Evolutionary conservation across 2,113 vertebrate species (phyloP), one percentile per base, ranked within the genome.

Genomic region (Hippocampus mohnikei): DNA sequence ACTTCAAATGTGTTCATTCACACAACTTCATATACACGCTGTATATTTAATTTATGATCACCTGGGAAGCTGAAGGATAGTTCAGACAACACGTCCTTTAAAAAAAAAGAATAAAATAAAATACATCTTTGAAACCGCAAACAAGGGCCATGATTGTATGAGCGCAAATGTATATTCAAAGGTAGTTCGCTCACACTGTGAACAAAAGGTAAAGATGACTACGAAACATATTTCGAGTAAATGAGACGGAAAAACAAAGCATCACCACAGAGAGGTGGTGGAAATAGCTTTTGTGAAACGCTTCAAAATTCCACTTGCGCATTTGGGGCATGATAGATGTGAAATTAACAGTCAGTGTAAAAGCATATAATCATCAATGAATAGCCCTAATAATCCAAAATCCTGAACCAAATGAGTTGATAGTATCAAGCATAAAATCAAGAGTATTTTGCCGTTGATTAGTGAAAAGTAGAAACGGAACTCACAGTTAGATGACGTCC

Each of bases 401-500:
- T 33, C 10, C 33, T 71, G 25, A 71, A 66, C 44, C 25, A 69
- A 44, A 69, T 42, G 13, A 20, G 37, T 71, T 8, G 61, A 25
- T 41, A 12, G 40, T 42, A 23, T 12, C 10, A 16, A 46, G 5
- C n/a, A 46, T 8, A 46, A 44, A 46, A 44, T 64, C 12, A 12
- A 1, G 18, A 25, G n/a, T 25, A 65, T 46, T 46, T 16, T 46
- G 12, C 23, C 2, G 21, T 23, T 8, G 18, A 52, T 27, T 46
- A 27, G 33, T 48, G 16, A 66, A 48, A 48, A 48, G 13, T 8
- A 27, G 3, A 33, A 67, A 67, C 37, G 50, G 21, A 23, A 68
- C 96, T 95, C 91, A 98, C 96, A 96, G 94, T 96, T 95, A 95
- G 95, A 95, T 94, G 95, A 95, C 93, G 94, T 90, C 85, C 68